Evolutionary conservation across 2,888 invertebrate genomes (phyloP), one percentile per base, ranked within the genome.

Genomic region (Leucophora obtusa): DNA sequence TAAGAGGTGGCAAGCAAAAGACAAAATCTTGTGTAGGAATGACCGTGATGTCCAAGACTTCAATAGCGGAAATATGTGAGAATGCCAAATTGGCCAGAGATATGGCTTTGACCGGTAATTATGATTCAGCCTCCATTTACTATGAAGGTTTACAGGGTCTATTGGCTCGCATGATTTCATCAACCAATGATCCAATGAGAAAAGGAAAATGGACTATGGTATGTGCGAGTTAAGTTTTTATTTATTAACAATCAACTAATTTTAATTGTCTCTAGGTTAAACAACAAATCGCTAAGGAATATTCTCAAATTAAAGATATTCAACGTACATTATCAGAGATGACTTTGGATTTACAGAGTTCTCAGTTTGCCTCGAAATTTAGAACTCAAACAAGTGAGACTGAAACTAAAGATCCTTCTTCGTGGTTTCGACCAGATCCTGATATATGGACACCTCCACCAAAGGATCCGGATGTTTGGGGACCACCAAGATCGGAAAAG

Each of bases 11-110:
- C 85, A 89, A 89, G 88, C 89, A 89, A 89, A 89, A 89, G 87
- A 89, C 89, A 85, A 89, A 88, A 88, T 87, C 89, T 87, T 89
- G 89, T 87, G 89, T 89, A 89, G 90, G 90, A 93, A 93, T 93
- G 93, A 93, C 93, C 92, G 93, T 93, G 91, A 96, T 97, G 96
- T 95, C 96, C 91, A 90, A 90, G 87, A 95, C 96, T 91, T 95
- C 95, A 89, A 94, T 96, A 90, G 95, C 94, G 91, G 97, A 97
- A 92, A 96, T 97, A 91, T 95, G 95, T 92, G 97, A 98, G 92
- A 98, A 97, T 92, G 96, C 97, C 79, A 97, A 96, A 91, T 91
- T 97, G 91, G 98, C 97, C 75, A 93, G 98, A 87, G 98, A 99
- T 92, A 96, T 96, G 94, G 96, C 97, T 82, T 92, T 98, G 87